These are phyloP conservation scores for Drosophila hydei DNA, from an alignment of 1,140 invertebrate species.

Conservation along the genomic window DNA sequence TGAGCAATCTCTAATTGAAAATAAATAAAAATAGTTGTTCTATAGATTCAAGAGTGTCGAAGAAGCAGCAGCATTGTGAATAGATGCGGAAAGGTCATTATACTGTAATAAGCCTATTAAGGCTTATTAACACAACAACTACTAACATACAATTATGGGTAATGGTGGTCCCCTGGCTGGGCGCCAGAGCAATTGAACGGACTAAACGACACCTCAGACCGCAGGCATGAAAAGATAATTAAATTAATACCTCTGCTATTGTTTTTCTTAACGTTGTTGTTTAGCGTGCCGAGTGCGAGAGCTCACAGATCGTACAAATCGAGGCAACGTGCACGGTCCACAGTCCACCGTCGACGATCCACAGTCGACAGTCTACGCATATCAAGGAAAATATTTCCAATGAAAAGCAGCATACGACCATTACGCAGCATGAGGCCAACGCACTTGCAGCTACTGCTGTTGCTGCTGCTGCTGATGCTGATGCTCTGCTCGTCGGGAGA, in stretches of 20 bases:
- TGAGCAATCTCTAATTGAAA: not conserved
- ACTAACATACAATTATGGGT: conserved; percentile 43
- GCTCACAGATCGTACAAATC: conserved; percentile 30
- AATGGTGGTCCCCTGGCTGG: conserved; percentile 9
- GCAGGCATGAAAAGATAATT: conserved; percentile 56
- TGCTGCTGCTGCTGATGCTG: conserved; percentile 8
- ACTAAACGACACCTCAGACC: conserved; percentile 51
- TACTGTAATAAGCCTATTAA: conserved; percentile 50
- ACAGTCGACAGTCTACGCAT: conserved; percentile 10
- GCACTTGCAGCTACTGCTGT: conserved; percentile 22
- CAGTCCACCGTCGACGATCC: too few species aligned
- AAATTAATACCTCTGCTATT: conserved; percentile 58
- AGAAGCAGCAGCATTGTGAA: not conserved
- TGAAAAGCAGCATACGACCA: conserved; percentile 47
- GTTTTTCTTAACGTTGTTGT: conserved; percentile 26
- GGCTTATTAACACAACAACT: conserved; percentile 50
- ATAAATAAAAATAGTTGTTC: not conserved
- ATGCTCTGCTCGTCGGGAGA: conserved; percentile 12
- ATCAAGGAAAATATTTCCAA: conserved; percentile 39
- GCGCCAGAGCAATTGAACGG: conserved; percentile 36
- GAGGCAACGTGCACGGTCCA: conserved; percentile 31
- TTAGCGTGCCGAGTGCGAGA: conserved; percentile 14
- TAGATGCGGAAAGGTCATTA: conserved; percentile 29
- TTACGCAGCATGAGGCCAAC: conserved; percentile 50
- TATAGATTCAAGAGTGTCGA: not conserved